Conservation (phyloP, 1,140 invertebrate species). For the Drosophila sp. region DNA sequence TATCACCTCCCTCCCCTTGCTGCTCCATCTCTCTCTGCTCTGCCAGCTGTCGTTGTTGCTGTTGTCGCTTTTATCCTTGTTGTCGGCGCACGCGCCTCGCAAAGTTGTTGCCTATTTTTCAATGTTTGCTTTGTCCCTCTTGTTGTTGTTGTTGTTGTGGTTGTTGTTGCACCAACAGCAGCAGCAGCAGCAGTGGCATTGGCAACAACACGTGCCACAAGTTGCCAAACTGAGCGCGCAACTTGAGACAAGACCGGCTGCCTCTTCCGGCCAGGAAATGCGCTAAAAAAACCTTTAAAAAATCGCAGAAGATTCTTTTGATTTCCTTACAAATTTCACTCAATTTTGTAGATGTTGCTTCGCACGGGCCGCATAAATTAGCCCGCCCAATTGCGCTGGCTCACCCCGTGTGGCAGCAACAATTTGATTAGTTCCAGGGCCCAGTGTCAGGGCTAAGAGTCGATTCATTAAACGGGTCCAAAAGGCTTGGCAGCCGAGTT, state of each 20-base stretch:
- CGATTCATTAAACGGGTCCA: constrained; percentile 71
- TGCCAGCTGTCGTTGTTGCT: background rate
- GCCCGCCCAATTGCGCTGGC: constrained; percentile 2
- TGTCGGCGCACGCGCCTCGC: constrained; percentile 51
- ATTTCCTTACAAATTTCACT: constrained; percentile 1
- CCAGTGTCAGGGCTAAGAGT: constrained; percentile 44
- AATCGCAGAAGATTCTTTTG: background rate
- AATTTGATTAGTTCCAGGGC: constrained; percentile 66
- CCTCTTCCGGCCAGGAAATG: constrained; percentile 50
- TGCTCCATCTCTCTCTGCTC: background rate
- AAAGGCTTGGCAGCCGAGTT: constrained; percentile 47
- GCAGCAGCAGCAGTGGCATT: background rate
- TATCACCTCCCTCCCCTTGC: constrained; percentile 13
- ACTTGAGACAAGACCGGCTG: constrained; percentile 40
- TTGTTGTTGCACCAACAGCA: background rate
- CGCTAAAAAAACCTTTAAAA: constrained; percentile 12
- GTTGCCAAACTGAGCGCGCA: constrained; percentile 31
- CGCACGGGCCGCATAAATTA: constrained; percentile 67
- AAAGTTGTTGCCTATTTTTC: constrained; percentile 40
- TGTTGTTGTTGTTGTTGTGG: background rate
- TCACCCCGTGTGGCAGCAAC: constrained; percentile 11
- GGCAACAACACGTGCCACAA: constrained; percentile 52
- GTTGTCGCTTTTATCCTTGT: constrained; percentile 2
- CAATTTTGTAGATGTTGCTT: constrained; percentile 15
- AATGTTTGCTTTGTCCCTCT: constrained; percentile 33